Evolutionary conservation across 2,888 invertebrate genomes (phyloP).

Genomic region (Eubasilissa splendida): DNA sequence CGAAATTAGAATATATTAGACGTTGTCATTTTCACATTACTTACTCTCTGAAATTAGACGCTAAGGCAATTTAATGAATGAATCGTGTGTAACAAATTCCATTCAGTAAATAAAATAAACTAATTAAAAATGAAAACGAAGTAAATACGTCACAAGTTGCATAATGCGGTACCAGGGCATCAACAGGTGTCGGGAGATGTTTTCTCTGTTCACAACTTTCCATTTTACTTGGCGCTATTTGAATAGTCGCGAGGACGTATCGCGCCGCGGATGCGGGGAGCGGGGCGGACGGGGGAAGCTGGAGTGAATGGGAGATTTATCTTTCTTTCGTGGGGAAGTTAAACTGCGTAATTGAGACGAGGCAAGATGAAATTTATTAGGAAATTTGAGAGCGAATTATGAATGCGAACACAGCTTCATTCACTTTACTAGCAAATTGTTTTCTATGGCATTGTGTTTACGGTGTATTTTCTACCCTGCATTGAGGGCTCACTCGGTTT

Average conservation of each 20-base stretch:
- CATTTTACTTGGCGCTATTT: conserved; percentile 58
- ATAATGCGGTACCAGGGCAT: conserved; percentile 41
- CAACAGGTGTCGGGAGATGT: conserved; percentile 54
- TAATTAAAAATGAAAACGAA: no score
- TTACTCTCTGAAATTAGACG: no score
- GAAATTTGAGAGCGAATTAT: not conserved
- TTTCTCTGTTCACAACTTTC: conserved; percentile 57
- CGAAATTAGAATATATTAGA: no score
- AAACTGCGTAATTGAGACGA: conserved; percentile 11
- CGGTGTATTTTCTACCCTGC: no score
- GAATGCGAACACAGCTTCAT: no score
- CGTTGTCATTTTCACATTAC: no score
- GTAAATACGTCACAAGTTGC: not conserved
- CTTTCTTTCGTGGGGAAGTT: not conserved
- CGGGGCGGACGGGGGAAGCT: not conserved
- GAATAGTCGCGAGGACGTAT: conserved; percentile 46
- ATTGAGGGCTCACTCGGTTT: no score
- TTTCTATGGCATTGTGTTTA: no score
- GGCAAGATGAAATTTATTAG: not conserved
- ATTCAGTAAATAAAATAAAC: no score
- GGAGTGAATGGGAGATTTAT: conserved; percentile 14
- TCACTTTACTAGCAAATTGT: no score
- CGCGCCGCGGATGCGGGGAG: not conserved
- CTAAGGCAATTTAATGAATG: no score
- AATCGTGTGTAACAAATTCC: no score